Percentiles rank a stretch among this genome's conserved stretches.
Evolutionary conservation across 2,797 vertebrate genomes (phyloP).

Genomic region (Microctenopoma stevenorrisi): DNA sequence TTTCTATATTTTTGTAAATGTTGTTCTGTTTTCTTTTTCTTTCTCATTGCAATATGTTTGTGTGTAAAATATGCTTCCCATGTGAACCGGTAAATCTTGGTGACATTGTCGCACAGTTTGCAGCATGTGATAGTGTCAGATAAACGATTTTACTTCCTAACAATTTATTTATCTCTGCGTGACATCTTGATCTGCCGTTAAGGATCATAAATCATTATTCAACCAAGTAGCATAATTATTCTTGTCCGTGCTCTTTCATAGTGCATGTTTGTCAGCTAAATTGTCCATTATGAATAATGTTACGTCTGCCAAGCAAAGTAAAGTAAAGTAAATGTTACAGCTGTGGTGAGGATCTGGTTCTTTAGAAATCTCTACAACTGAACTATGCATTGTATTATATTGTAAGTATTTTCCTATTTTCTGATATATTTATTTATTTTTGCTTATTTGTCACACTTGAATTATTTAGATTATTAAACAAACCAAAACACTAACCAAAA

Average conservation of each 20-base stretch:
- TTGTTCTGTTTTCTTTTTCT: too few relatives aligned
- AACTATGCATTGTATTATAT: not conserved
- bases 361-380: constrained; percentile 5
- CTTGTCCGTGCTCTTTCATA: not conserved
- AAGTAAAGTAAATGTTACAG: constrained; percentile 8
- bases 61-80: not conserved
- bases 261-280: constrained; percentile 34
- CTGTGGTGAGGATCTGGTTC: constrained; percentile 6
- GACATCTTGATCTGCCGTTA: constrained; percentile 11
- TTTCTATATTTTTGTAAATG: too few relatives aligned
- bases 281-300: constrained; percentile 9
- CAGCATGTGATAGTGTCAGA: constrained; percentile 5
- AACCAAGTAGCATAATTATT: constrained; percentile 24
- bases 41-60: too few relatives aligned
- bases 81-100: not conserved
- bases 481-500: too few relatives aligned
- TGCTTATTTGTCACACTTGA: not conserved
- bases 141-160: not conserved
- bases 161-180: constrained; percentile 9
- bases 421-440: not conserved
- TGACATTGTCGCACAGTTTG: not conserved
- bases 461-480: too few relatives aligned
- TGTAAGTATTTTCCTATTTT: not conserved
- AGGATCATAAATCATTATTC: constrained; percentile 25
- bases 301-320: too few relatives aligned